Conservation (phyloP, 2,797 vertebrate genomes). For the Anableps anableps region DNA sequence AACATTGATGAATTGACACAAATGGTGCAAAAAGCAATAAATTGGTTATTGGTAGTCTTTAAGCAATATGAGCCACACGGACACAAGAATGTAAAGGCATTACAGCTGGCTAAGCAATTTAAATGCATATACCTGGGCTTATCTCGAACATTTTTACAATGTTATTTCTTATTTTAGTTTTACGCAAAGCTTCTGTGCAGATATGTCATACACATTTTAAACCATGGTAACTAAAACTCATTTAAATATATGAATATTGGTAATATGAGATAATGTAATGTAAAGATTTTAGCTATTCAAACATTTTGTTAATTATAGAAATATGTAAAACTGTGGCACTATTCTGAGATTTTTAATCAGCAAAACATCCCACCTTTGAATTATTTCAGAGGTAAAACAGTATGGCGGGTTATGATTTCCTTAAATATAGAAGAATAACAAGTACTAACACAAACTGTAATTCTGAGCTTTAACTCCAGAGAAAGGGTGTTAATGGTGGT, state of each 20-base stretch:
- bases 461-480: slow-evolving; percentile 23
- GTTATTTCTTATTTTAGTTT: not conserved
- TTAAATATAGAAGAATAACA: slow-evolving; percentile 42
- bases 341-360: not conserved
- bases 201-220: not conserved
- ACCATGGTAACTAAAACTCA: not conserved
- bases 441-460: slow-evolving; percentile 51
- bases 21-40: too few species aligned
- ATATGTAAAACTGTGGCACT: not conserved
- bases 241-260: not conserved
- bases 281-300: not conserved
- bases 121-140: not conserved
- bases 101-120: too few species aligned
- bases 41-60: not conserved
- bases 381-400: not conserved
- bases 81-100: too few species aligned
- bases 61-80: not conserved
- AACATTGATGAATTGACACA: too few species aligned
- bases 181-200: not conserved
- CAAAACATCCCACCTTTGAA: slow-evolving; percentile 1
- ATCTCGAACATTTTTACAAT: not conserved
- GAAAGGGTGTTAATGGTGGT: slow-evolving; percentile 4
- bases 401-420: slow-evolving; percentile 13
- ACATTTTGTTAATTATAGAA: slow-evolving; percentile 15
- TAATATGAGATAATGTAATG: not conserved